These are phyloP conservation scores for Aphodius sticticus DNA, from an alignment of 2,888 invertebrate species.

Conservation along the genomic window DNA sequence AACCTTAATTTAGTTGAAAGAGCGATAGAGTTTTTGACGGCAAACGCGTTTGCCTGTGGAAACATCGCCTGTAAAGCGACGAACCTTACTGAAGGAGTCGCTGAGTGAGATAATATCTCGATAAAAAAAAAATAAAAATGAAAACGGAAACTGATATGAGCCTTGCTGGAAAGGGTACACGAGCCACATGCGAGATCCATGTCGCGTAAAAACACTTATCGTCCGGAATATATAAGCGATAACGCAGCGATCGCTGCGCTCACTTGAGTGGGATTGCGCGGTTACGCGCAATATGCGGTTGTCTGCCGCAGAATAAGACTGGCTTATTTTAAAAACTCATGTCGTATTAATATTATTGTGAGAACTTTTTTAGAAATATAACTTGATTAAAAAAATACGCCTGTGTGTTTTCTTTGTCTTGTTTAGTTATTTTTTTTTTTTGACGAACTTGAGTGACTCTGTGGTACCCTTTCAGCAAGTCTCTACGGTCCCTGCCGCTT, in stretches of 20 bases:
- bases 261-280: constrained; percentile 5
- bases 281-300: background rate
- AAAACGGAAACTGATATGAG: background rate
- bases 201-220: constrained; percentile 38
- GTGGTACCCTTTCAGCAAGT: constrained; percentile 57
- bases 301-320: constrained; percentile 55
- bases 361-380: constrained; percentile 60
- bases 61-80: constrained; percentile 39
- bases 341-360: constrained; percentile 58
- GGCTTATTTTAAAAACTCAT: constrained; percentile 53
- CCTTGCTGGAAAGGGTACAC: background rate
- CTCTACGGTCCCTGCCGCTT: constrained; percentile 9
- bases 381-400: constrained; percentile 53
- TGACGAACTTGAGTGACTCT: constrained; percentile 47
- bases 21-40: constrained; percentile 33
- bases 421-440: constrained; percentile 35
- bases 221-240: constrained; percentile 26
- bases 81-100: constrained; percentile 59
- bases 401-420: constrained; percentile 46
- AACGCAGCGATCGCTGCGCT: background rate
- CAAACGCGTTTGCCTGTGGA: constrained; percentile 32
- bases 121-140: background rate
- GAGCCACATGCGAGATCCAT: constrained; percentile 39
- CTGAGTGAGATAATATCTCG: constrained; percentile 48
- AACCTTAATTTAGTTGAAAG: constrained; percentile 36